Percentiles rank a stretch among this genome's conserved stretches.
Evolutionary conservation across 2,797 vertebrate genomes (phyloP).

Genomic region (Eptatretus atami): DNA sequence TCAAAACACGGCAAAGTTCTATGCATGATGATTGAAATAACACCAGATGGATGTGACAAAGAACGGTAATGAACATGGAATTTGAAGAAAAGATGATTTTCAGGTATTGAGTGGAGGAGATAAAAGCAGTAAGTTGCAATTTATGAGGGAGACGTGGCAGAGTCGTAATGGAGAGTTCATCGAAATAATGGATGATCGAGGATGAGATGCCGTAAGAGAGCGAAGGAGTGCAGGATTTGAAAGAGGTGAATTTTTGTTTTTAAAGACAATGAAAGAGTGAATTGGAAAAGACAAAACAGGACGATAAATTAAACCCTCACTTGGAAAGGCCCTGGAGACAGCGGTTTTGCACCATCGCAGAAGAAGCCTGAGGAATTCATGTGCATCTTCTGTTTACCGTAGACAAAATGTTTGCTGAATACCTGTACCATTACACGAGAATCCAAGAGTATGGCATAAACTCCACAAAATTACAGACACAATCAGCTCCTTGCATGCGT

Average conservation of each 20-base stretch:
- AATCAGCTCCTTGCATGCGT: not conserved
- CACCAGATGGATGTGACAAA: too few species aligned
- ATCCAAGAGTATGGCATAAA: not conserved
- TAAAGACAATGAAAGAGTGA: not conserved
- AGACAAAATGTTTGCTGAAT: constrained; percentile 61
- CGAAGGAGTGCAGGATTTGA: too few species aligned
- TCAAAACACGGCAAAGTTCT: too few species aligned
- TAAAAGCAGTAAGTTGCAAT: too few species aligned
- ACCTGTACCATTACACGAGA: constrained; percentile 18
- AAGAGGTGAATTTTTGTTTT: not conserved
- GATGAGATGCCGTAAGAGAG: too few species aligned
- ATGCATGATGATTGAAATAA: too few species aligned
- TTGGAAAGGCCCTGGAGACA: constrained; percentile 49
- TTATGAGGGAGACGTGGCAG: too few species aligned
- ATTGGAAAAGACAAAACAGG: not conserved
- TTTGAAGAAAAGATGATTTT: too few species aligned
- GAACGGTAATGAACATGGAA: too few species aligned
- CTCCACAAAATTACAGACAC: constrained; percentile 1
- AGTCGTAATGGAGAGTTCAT: too few species aligned
- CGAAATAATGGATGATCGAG: too few species aligned
- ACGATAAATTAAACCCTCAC: constrained; percentile 16
- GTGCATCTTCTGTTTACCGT: constrained; percentile 67
- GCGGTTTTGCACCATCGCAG: constrained; percentile 86
- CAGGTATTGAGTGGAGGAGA: too few species aligned
- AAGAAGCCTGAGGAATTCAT: constrained; percentile 68